Evolutionary conservation across 2,113 vertebrate species (phyloP).

Genomic region (Aix galericulata): DNA sequence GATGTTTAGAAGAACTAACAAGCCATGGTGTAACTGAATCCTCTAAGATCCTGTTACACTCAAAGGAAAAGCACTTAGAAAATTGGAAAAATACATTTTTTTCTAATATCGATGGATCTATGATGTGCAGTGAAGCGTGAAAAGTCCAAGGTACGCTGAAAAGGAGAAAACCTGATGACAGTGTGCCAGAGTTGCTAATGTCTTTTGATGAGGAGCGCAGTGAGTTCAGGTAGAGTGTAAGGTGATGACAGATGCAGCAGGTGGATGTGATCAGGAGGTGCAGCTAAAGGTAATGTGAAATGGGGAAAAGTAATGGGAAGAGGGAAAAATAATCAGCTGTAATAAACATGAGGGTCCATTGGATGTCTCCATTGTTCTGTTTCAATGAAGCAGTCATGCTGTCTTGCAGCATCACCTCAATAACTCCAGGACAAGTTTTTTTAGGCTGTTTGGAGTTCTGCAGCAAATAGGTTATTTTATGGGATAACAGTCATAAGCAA

Average conservation of each 20-base stretch:
- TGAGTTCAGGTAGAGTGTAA: accelerated
- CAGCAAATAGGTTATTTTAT: neutral
- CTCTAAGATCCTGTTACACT: neutral
- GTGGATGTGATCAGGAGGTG: neutral
- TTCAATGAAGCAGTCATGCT: neutral
- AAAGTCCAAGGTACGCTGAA: neutral
- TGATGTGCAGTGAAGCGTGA: neutral
- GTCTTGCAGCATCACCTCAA: neutral
- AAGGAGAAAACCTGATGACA: neutral
- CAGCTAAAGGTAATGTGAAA: neutral
- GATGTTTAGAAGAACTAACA: neutral
- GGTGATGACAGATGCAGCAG: accelerated
- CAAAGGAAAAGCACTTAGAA: neutral
- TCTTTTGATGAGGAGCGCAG: neutral
- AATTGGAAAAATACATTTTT: neutral
- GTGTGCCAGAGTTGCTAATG: accelerated
- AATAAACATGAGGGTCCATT: slow-evolving; percentile 58
- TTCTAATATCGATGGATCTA: neutral
- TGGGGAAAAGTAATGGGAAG: accelerated
- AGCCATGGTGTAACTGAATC: neutral
- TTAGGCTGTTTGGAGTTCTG: neutral
- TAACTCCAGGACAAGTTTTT: accelerated
- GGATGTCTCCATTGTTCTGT: slow-evolving; percentile 57
- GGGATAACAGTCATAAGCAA: neutral
- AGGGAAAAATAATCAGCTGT: slow-evolving; percentile 6